phyloP scores from a whole-genome alignment of 1,140 invertebrate genomes.

The Musca vetustissima region DNA sequence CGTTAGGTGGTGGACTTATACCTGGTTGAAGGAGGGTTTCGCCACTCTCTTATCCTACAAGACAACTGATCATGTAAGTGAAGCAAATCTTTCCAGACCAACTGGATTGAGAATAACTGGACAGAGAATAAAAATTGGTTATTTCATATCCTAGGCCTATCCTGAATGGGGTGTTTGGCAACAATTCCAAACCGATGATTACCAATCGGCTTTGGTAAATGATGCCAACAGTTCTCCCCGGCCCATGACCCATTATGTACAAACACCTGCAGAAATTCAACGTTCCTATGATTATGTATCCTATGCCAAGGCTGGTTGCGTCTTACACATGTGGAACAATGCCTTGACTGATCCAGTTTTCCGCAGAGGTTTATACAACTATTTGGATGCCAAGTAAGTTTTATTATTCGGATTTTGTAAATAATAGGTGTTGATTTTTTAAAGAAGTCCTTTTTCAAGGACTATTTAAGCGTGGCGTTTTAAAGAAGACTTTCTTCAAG shows the following conservation, averaged over 20 bases:
- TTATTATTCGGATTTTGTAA: too few species aligned
- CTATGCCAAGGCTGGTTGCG: conserved; percentile 66
- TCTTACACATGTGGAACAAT: conserved; percentile 93
- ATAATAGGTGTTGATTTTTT: too few species aligned
- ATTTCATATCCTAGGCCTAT: conserved; percentile 58
- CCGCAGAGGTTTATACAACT: conserved; percentile 76
- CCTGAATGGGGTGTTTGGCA: conserved; percentile 77
- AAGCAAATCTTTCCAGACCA: too few species aligned
- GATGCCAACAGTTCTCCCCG: conserved; percentile 68
- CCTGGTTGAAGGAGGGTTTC: conserved; percentile 63
- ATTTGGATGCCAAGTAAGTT: conserved; percentile 66
- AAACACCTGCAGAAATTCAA: conserved; percentile 71
- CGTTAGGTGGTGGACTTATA: conserved; percentile 64
- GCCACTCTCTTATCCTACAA: conserved; percentile 54
- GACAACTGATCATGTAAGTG: conserved; percentile 21
- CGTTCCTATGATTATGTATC: conserved; percentile 79
- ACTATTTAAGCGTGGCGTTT: too few species aligned
- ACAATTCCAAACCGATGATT: conserved; percentile 70
- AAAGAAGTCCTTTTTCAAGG: too few species aligned
- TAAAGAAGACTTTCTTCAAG: too few species aligned
- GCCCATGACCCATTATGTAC: conserved; percentile 72
- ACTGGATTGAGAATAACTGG: too few species aligned
- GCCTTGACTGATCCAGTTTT: conserved; percentile 84
- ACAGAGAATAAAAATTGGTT: not conserved
- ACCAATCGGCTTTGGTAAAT: conserved; percentile 65